Percentiles rank a stretch among this genome's conserved stretches.
Evolutionary conservation across 1,140 invertebrate genomes (phyloP).

Genomic region (Lepidurus couesii): DNA sequence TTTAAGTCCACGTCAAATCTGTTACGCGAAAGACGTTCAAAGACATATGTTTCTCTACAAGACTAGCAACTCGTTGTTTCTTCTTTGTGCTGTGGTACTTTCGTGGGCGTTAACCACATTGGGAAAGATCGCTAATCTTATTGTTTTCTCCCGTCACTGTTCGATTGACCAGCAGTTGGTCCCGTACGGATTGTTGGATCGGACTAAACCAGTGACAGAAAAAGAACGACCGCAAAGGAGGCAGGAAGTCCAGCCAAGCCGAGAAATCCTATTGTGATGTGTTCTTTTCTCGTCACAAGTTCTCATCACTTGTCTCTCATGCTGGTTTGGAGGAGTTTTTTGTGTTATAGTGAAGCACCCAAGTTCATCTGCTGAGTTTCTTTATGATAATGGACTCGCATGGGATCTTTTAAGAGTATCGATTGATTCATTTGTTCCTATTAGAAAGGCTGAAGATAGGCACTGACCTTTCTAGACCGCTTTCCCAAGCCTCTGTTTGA

Average conservation of each 20-base stretch:
- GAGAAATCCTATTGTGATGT: background rate
- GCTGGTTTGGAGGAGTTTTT: background rate
- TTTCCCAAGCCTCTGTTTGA: background rate
- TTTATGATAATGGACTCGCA: background rate
- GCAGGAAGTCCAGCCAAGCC: background rate
- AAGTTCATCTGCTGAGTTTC: background rate
- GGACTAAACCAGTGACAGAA: no score
- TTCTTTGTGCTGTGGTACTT: background rate
- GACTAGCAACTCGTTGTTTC: background rate
- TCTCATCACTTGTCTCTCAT: background rate
- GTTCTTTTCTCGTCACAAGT: background rate
- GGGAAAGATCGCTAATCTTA: conserved; percentile 14
- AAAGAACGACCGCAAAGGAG: no score
- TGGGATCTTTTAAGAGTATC: background rate
- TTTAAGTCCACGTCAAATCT: background rate
- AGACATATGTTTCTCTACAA: background rate
- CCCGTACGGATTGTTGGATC: background rate
- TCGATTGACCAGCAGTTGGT: conserved; percentile 6
- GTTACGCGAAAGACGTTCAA: conserved; percentile 13
- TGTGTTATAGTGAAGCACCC: background rate
- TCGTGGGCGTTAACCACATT: conserved; percentile 1
- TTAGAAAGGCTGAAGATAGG: background rate
- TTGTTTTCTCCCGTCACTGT: background rate
- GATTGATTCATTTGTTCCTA: conserved; percentile 2
- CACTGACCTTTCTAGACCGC: background rate